Evolutionary conservation across 1,140 invertebrate genomes (phyloP).

Genomic region (Brachionus sp.): DNA sequence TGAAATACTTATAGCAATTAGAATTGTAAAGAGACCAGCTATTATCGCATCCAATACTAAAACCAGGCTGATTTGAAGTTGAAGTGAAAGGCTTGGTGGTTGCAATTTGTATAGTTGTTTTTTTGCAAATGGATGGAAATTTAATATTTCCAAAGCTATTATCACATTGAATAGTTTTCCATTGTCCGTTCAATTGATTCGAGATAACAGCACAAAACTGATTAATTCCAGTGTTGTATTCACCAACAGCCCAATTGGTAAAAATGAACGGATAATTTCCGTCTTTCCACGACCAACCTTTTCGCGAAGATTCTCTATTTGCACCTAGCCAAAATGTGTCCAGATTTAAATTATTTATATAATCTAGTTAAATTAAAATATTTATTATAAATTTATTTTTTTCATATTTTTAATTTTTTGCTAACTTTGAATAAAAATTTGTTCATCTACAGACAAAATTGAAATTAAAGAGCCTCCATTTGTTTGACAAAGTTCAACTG

Average conservation of each 20-base stretch:
- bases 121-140: conserved; percentile 35
- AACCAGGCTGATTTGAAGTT: background rate
- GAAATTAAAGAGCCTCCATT: conserved; percentile 26
- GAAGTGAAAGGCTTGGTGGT: background rate
- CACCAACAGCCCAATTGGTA: conserved; percentile 35
- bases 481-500: background rate
- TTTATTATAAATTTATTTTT: background rate
- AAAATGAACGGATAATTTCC: conserved; percentile 26
- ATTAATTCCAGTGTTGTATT: conserved; percentile 35
- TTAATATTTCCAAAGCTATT: conserved; percentile 5
- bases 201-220: conserved; percentile 38
- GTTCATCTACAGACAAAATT: conserved; percentile 11
- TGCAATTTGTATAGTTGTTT: background rate
- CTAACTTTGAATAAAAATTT: conserved; percentile 40
- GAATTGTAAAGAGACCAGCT: background rate
- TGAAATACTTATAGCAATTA: conserved; percentile 26
- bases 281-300: conserved; percentile 39
- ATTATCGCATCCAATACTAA: conserved; percentile 28
- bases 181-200: conserved; percentile 28
- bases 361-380: conserved; percentile 6
- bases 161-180: conserved; percentile 38
- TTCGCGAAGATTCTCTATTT: conserved; percentile 3
- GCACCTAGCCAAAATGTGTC: conserved; percentile 30
- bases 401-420: background rate
- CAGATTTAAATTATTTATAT: background rate